phyloP scores from a whole-genome alignment of 2,888 invertebrate species.

The Lasioglossum oenotherae region DNA sequence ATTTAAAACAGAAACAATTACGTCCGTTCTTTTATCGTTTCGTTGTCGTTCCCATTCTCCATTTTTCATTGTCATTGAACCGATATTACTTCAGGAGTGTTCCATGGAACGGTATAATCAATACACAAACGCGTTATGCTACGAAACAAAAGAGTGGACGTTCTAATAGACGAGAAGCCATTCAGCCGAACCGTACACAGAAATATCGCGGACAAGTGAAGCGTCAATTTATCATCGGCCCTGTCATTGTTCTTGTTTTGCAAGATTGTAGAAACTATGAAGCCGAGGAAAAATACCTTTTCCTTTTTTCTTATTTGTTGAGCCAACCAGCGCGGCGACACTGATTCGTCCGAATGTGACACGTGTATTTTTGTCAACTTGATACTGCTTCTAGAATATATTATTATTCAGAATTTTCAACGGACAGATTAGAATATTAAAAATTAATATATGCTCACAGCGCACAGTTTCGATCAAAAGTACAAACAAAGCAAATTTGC shows the following conservation, averaged over 20 bases:
- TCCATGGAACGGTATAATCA: conserved; percentile 26
- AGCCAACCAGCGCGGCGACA: background rate
- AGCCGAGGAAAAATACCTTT: background rate
- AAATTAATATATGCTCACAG: too few species aligned
- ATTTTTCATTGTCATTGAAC: conserved; percentile 1
- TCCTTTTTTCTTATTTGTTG: background rate
- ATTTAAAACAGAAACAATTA: conserved; percentile 44
- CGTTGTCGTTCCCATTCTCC: conserved; percentile 16
- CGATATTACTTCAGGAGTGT: conserved; percentile 34
- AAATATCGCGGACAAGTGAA: conserved; percentile 14
- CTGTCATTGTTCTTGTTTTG: conserved; percentile 8
- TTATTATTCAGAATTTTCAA: background rate
- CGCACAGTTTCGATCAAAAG: too few species aligned
- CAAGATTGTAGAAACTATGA: background rate
- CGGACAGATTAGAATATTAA: too few species aligned
- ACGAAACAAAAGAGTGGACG: conserved; percentile 33
- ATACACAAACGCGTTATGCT: conserved; percentile 14
- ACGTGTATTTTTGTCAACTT: too few species aligned
- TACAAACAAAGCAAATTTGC: too few species aligned
- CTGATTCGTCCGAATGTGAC: background rate
- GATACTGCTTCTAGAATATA: background rate
- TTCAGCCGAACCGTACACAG: conserved; percentile 7
- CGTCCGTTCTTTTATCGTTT: conserved; percentile 24
- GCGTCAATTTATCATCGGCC: background rate
- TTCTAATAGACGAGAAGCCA: conserved; percentile 31